These are phyloP conservation scores for Meloidogyne chitwoodi DNA, from an alignment of 1,140 invertebrate genomes.

Conservation along the genomic window DNA sequence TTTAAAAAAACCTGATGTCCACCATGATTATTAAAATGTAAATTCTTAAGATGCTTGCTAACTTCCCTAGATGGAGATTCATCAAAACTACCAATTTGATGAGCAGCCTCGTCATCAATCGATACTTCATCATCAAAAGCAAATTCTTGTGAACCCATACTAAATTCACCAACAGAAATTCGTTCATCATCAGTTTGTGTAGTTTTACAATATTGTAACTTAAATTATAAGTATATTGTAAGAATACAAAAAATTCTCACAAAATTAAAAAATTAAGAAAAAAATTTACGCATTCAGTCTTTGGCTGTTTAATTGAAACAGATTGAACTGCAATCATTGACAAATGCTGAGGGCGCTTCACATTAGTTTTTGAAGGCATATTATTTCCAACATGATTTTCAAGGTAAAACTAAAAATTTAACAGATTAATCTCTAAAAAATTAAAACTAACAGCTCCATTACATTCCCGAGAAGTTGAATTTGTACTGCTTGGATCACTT, in stretches of 20 bases:
- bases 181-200: conserved; percentile 33
- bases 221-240: not conserved
- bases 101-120: conserved; percentile 7
- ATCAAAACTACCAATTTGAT: conserved; percentile 14
- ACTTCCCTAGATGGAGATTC: conserved; percentile 26
- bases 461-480: conserved; percentile 3
- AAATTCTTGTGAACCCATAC: conserved; percentile 38
- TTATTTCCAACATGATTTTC: not conserved
- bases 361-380: not conserved
- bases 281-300: conserved; percentile 10
- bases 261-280: not conserved
- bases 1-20: conserved; percentile 12
- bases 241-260: not conserved
- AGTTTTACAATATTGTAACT: conserved; percentile 37
- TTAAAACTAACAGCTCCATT: conserved; percentile 4
- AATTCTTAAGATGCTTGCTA: conserved; percentile 25
- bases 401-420: not conserved
- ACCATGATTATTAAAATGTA: conserved; percentile 19
- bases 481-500: conserved; percentile 15
- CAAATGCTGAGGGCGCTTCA: not conserved
- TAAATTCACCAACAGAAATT: conserved; percentile 28
- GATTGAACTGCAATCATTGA: not conserved
- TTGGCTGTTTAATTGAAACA: conserved; percentile 14
- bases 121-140: conserved; percentile 32
- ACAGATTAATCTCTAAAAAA: too few relatives aligned